Percentiles rank a stretch among this genome's conserved stretches.
These are phyloP conservation scores for Rattus rattus DNA, from an alignment of 2,113 vertebrate species.

Conservation along the genomic window DNA sequence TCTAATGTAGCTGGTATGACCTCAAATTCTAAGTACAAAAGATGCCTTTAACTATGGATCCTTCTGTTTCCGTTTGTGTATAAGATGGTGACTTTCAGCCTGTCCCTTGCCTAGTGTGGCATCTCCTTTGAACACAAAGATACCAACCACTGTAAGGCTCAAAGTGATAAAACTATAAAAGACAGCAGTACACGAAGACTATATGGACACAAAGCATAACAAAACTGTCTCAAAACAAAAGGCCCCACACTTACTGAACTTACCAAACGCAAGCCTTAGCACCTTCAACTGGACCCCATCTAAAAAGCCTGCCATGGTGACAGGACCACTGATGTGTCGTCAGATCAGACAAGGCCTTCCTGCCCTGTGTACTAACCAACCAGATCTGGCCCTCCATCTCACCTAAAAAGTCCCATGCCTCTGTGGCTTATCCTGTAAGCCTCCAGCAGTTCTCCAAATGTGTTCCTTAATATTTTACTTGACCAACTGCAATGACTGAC, in stretches of 20 bases:
- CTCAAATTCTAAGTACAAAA: background rate
- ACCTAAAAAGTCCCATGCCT: background rate
- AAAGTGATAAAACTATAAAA: background rate
- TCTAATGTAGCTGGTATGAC: background rate
- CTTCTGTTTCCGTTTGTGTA: background rate
- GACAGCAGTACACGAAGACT: background rate
- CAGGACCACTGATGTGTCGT: background rate
- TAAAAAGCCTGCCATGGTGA: background rate
- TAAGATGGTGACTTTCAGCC: background rate
- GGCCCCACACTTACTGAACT: background rate
- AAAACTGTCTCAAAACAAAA: background rate
- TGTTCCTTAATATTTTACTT: background rate
- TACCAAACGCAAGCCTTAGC: background rate
- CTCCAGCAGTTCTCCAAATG: background rate
- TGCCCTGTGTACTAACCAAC: background rate
- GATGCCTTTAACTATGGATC: background rate
- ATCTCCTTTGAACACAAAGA: background rate
- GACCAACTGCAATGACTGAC: background rate
- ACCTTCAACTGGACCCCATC: background rate
- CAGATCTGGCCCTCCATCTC: background rate
- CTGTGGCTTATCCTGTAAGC: background rate
- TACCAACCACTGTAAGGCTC: background rate
- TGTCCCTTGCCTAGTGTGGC: background rate
- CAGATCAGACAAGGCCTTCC: background rate
- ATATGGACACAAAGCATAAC: background rate